Evolutionary conservation across 1,140 invertebrate species (phyloP).

Genomic region (Lepidurus arcticus): DNA sequence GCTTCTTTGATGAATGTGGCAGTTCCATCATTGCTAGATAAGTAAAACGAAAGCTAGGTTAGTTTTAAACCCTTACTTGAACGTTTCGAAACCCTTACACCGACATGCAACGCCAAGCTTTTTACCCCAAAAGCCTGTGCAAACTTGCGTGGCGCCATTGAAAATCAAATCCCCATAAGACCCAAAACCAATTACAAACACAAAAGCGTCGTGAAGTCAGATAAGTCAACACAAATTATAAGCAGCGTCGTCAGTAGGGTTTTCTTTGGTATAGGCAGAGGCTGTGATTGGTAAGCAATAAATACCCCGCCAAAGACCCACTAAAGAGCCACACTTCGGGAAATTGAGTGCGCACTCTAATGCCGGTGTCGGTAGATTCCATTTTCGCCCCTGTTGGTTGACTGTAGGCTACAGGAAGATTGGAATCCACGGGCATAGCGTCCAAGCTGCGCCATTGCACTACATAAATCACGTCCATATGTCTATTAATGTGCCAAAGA

Average conservation of each 20-base stretch:
- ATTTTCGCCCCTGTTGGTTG: not conserved
- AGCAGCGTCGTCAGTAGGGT: no score
- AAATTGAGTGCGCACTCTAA: conserved; percentile 53
- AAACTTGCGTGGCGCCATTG: no score
- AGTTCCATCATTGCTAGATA: conserved; percentile 51
- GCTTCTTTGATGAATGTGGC: conserved; percentile 52
- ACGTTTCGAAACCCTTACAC: not conserved
- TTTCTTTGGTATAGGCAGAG: not conserved
- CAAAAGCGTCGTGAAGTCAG: no score
- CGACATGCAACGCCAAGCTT: not conserved
- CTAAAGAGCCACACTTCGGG: conserved; percentile 61
- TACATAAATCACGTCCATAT: conserved; percentile 19
- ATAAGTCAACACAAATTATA: no score
- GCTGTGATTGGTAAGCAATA: not conserved
- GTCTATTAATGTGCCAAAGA: not conserved
- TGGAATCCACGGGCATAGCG: conserved; percentile 29
- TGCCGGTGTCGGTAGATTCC: not conserved
- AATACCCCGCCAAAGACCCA: conserved; percentile 52
- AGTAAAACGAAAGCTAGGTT: not conserved
- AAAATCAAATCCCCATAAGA: no score
- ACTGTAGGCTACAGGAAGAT: not conserved
- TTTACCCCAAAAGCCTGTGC: no score
- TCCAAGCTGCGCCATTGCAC: conserved; percentile 34
- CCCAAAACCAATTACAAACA: no score
- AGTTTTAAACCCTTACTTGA: not conserved